phyloP scores from a whole-genome alignment of 2,797 vertebrate genomes.

The Urophycis tenuis region DNA sequence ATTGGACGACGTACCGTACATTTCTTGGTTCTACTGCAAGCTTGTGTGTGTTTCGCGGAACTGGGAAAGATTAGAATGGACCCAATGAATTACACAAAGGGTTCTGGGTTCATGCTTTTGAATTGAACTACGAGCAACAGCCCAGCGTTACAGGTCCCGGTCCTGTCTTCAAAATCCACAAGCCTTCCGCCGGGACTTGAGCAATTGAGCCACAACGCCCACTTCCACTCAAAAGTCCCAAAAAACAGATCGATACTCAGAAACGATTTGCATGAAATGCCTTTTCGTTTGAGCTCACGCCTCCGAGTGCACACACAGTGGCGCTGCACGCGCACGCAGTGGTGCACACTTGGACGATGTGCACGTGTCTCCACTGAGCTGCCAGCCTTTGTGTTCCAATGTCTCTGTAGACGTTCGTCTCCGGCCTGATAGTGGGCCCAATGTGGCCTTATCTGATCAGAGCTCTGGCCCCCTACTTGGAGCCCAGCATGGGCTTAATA shows the following conservation, averaged over 20 bases:
- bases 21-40: neutral
- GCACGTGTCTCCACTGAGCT: neutral
- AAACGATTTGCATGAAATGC: neutral
- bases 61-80: too few species aligned
- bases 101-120: too few species aligned
- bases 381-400: neutral
- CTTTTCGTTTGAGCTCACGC: neutral
- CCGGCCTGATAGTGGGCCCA: conserved; percentile 28
- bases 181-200: neutral
- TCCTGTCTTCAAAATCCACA: neutral
- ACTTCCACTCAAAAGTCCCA: neutral
- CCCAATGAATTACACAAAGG: neutral
- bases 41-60: neutral
- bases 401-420: neutral
- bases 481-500: conserved; percentile 37
- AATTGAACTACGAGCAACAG: neutral
- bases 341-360: neutral
- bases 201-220: neutral
- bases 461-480: conserved; percentile 39
- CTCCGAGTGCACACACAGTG: neutral
- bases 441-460: conserved; percentile 42
- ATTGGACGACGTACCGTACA: neutral
- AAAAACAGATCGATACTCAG: neutral
- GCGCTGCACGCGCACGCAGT: neutral
- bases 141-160: neutral